Base-by-base conservation (phyloP, 2,888 invertebrate species). In the Tenthredo amoena region DNA sequence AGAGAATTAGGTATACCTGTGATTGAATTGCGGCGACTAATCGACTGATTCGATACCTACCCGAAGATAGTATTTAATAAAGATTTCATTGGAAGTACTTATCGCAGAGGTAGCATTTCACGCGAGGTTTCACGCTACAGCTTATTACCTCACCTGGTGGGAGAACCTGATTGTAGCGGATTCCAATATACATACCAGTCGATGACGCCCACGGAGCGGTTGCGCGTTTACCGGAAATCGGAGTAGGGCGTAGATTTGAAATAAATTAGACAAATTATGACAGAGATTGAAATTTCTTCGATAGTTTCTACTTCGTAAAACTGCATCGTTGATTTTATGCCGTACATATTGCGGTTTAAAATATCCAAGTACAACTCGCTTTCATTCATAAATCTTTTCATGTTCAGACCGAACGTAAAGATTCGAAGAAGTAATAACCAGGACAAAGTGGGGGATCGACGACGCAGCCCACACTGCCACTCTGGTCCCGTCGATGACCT, bases 401-500 rank as follows among this genome's bases (percentile, higher is more conserved):
- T 15, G n/a, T 47, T 18, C n/a, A 47, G 47, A 83, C 43, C 15
- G 68, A 10, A 43, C 47, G 68, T 83, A 47, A n/a, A 68, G 83
- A 71, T 83, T 68, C 34, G 65, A 83, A 83, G 12, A 68, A 83
- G 43, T 83, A 65, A 68, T 68, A 68, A 68, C 83, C 15, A 21
- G 83, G 68, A 62, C 81, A 37, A 34, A 71, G 68, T 83, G 71
- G 71, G 68, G 47, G 40, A 34, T 83, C 37, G 83, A 31, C 68
- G 18, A 47, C n/a, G 50, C 68, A 9, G 68, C 83, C 83, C 68
- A 83, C 83, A 68, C 47, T 47, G 37, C 10, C 9, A 68, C 26
- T 47, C 83, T 81, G 81, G 83, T 71, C 26, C 71, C 65, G 83
- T 68, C 83, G 83, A 83, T 83, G 83, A 83, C 83, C 83, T 83